Percentiles rank a stretch among this genome's conserved stretches.
Conservation (phyloP, 2,888 invertebrate genomes). For the Lasioglossum malachurum region DNA sequence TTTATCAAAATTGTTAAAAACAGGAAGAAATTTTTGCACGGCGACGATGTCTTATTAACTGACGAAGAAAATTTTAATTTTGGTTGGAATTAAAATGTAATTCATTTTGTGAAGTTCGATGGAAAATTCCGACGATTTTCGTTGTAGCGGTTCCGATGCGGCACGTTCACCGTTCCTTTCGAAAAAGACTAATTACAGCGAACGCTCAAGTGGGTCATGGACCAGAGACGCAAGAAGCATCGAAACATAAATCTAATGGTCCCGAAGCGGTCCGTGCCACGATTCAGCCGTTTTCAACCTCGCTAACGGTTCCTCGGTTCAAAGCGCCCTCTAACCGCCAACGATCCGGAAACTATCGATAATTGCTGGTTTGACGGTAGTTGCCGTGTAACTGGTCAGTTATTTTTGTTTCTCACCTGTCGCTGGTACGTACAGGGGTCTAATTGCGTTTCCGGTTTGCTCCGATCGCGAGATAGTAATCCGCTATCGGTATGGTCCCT, state of each 20-base stretch:
- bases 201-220: conserved; percentile 44
- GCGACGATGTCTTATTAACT: too few species aligned
- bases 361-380: conserved; percentile 15
- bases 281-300: conserved; percentile 28
- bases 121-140: not conserved
- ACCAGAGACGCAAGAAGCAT: conserved; percentile 36
- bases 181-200: conserved; percentile 35
- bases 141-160: not conserved
- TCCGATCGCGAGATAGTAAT: not conserved
- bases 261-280: not conserved
- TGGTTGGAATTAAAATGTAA: not conserved
- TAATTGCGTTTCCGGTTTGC: conserved; percentile 5
- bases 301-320: conserved; percentile 37
- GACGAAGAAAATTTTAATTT: too few species aligned
- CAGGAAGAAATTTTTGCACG: too few species aligned
- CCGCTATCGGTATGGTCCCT: not conserved
- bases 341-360: conserved; percentile 46
- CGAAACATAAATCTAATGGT: conserved; percentile 31
- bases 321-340: conserved; percentile 14
- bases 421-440: not conserved
- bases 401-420: not conserved
- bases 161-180: conserved; percentile 11
- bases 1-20: too few species aligned
- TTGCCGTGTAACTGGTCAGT: conserved; percentile 2
- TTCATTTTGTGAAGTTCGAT: not conserved